Percentiles rank a stretch among this genome's conserved stretches.
Evolutionary conservation across 1,140 invertebrate genomes (phyloP).

Genomic region (Caerostris extrusa): DNA sequence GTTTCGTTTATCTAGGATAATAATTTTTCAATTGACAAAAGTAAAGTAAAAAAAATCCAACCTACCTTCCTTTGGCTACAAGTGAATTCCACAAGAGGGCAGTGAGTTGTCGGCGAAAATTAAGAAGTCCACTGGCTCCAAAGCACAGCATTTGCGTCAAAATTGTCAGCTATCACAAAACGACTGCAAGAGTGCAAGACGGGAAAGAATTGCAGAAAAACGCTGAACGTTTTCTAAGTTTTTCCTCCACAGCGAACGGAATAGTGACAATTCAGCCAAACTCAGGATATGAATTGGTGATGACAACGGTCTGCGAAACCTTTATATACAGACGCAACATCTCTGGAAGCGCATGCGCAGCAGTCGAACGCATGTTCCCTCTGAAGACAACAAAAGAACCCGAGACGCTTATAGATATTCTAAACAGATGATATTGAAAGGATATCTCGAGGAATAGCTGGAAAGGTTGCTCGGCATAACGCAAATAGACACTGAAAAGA

Average conservation of each 20-base stretch:
- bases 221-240: no score
- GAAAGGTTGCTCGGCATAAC: not conserved
- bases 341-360: not conserved
- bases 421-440: constrained; percentile 68
- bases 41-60: not conserved
- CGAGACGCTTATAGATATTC: constrained; percentile 64
- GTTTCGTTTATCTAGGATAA: not conserved
- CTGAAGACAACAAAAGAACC: not conserved
- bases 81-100: constrained; percentile 72
- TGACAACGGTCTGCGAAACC: not conserved
- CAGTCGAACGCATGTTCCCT: not conserved
- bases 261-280: not conserved
- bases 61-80: constrained; percentile 73
- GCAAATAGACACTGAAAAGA: constrained; percentile 31
- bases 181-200: constrained; percentile 10
- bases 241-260: not conserved
- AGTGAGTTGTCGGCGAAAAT: constrained; percentile 67
- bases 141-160: constrained; percentile 52
- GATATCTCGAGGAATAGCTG: not conserved
- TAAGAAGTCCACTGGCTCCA: constrained; percentile 59
- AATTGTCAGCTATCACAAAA: constrained; percentile 6
- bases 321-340: not conserved
- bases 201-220: not conserved
- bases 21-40: not conserved
- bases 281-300: not conserved